A percentile compares a stretch with the other conserved stretches of the same genome.
phyloP scores from a whole-genome alignment of 2,888 invertebrate species.

The Limnephilus lunatus region DNA sequence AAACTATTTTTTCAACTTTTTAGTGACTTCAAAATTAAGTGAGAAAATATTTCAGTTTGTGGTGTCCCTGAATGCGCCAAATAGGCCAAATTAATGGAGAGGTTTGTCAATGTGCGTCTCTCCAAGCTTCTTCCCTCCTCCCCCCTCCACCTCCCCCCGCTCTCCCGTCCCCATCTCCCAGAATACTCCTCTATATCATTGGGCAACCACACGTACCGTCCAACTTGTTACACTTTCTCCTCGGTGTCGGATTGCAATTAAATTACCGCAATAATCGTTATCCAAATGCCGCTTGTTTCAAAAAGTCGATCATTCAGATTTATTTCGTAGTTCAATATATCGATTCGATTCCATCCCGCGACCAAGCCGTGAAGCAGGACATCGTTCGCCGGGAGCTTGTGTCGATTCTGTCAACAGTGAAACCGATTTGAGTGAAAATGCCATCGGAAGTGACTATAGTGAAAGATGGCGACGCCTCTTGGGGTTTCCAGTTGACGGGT shows the following conservation, averaged over 20 bases:
- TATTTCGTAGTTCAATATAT: slow-evolving; percentile 25
- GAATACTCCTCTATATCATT: slow-evolving; percentile 61
- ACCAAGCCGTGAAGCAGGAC: not conserved
- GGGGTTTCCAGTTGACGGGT: slow-evolving; percentile 74
- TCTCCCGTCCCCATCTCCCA: slow-evolving; percentile 47
- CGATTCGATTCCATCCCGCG: slow-evolving; percentile 2
- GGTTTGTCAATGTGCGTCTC: slow-evolving; percentile 2
- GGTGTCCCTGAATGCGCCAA: not conserved
- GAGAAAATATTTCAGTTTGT: not conserved
- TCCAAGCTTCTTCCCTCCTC: slow-evolving; percentile 21
- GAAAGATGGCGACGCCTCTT: slow-evolving; percentile 67
- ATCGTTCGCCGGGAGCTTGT: slow-evolving; percentile 10
- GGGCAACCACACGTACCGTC: slow-evolving; percentile 59
- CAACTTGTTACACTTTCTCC: slow-evolving; percentile 64
- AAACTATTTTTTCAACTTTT: not conserved
- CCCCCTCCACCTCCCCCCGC: slow-evolving; percentile 15
- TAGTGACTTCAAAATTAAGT: not conserved
- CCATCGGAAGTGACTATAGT: slow-evolving; percentile 62
- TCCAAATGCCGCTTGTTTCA: slow-evolving; percentile 47
- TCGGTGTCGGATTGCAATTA: slow-evolving; percentile 59
- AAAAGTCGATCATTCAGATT: not conserved
- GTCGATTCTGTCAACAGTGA: not conserved
- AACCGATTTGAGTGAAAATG: slow-evolving; percentile 54
- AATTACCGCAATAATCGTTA: slow-evolving; percentile 63
- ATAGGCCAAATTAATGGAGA: not conserved